Percentiles rank a stretch among this genome's conserved stretches.
Evolutionary conservation across 2,113 vertebrate genomes (phyloP).

Genomic region (Arvicanthis niloticus): DNA sequence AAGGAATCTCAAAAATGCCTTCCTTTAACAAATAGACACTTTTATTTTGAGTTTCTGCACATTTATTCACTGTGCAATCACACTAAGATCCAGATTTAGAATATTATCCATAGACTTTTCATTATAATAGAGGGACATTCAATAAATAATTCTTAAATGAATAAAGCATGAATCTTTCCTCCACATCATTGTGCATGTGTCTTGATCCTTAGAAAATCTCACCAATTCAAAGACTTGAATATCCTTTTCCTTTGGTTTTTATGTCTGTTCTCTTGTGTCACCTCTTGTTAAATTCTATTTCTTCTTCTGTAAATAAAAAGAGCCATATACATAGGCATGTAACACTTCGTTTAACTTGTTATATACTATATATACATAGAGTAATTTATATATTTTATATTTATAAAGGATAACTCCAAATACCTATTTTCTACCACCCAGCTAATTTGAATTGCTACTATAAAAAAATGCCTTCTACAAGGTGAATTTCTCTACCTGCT

Average conservation of each 20-base stretch:
- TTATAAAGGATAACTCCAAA: neutral
- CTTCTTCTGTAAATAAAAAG: neutral
- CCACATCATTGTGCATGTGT: neutral
- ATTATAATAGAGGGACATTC: neutral
- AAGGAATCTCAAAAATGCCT: neutral
- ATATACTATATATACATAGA: neutral
- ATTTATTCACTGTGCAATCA: neutral
- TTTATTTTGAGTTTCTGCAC: neutral
- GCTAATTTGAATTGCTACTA: slow-evolving; percentile 1
- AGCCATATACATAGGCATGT: neutral
- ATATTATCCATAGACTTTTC: neutral
- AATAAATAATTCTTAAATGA: slow-evolving; percentile 25
- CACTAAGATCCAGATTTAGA: neutral
- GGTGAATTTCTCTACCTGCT: neutral
- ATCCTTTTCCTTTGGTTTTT: slow-evolving; percentile 7
- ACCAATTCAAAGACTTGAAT: neutral
- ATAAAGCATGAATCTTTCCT: neutral
- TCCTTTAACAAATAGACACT: neutral
- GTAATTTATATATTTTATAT: neutral
- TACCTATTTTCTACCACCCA: neutral
- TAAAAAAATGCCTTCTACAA: neutral
- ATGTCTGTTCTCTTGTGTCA: neutral
- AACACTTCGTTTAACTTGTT: neutral
- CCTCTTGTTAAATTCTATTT: neutral
- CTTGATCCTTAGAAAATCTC: neutral